phyloP scores from a whole-genome alignment of 2,888 invertebrate species.

The Crepidodera aurea region DNA sequence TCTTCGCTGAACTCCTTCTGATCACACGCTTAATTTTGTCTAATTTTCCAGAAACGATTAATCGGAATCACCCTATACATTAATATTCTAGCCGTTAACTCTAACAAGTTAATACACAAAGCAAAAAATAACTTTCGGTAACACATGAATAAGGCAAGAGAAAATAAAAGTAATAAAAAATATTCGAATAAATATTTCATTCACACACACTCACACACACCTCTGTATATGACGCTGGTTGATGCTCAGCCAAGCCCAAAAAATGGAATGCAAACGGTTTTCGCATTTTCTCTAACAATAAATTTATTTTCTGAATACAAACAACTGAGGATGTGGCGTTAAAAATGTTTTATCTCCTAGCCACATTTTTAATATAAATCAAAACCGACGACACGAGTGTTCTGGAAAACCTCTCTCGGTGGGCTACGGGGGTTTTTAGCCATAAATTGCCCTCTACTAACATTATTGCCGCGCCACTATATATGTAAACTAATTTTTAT shows the following conservation, averaged over 20 bases:
- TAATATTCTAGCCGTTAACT: not conserved
- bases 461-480: no score
- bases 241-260: constrained; percentile 40
- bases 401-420: constrained; percentile 11
- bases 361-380: constrained; percentile 44
- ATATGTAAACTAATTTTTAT: no score
- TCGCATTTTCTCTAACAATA: constrained; percentile 46
- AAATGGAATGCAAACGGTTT: constrained; percentile 47
- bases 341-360: constrained; percentile 48
- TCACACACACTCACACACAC: constrained; percentile 35
- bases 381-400: constrained; percentile 44
- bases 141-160: constrained; percentile 33
- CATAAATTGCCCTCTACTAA: no score
- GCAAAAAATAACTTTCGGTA: constrained; percentile 20
- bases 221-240: constrained; percentile 43
- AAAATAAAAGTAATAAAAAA: constrained; percentile 32
- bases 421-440: no score
- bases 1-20: no score
- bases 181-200: constrained; percentile 43
- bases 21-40: no score
- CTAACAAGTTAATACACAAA: constrained; percentile 4
- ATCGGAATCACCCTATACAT: no score
- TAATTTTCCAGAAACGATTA: no score
- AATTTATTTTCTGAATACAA: constrained; percentile 50
- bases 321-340: constrained; percentile 49